phyloP scores from a whole-genome alignment of 1,140 invertebrate species.

The Hycleus phaleratus region DNA sequence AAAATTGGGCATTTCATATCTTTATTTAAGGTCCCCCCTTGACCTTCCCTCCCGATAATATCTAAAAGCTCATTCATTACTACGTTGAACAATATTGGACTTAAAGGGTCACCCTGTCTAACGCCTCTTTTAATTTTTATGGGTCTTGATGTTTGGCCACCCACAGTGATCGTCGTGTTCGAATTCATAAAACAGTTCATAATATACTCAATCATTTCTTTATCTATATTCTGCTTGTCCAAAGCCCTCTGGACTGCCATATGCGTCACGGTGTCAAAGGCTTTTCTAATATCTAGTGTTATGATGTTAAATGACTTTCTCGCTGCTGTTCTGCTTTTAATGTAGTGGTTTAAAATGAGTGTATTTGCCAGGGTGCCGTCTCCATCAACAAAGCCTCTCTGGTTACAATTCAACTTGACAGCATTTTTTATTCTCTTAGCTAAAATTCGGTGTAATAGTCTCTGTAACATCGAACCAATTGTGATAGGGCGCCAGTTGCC shows the following conservation, averaged over 20 bases:
- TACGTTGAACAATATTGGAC: slow-evolving; percentile 43
- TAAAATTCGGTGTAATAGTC: slow-evolving; percentile 36
- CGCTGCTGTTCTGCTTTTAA: slow-evolving; percentile 30
- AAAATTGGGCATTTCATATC: too few species aligned
- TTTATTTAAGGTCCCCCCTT: slow-evolving; percentile 7
- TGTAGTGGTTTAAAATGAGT: slow-evolving; percentile 30
- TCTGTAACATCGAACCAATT: slow-evolving; percentile 36
- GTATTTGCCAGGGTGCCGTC: slow-evolving; percentile 36
- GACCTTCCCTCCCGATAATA: neutral
- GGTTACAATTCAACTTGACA: slow-evolving; percentile 26
- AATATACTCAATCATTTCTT: slow-evolving; percentile 28
- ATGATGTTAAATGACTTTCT: slow-evolving; percentile 34
- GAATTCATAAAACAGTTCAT: slow-evolving; percentile 20
- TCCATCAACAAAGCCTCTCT: slow-evolving; percentile 30
- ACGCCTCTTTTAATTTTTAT: slow-evolving; percentile 36
- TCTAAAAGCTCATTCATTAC: slow-evolving; percentile 39
- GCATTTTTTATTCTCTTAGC: slow-evolving; percentile 27
- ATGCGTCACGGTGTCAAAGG: slow-evolving; percentile 37
- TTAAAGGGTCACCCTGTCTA: slow-evolving; percentile 45
- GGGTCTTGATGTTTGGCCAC: slow-evolving; percentile 11
- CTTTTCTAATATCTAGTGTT: slow-evolving; percentile 32
- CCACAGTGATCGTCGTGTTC: slow-evolving; percentile 18
- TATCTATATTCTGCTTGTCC: slow-evolving; percentile 19
- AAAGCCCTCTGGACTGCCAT: slow-evolving; percentile 24
- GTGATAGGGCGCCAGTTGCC: slow-evolving; percentile 38